phyloP scores from a whole-genome alignment of 2,113 vertebrate genomes.

The Sus scrofa region DNA sequence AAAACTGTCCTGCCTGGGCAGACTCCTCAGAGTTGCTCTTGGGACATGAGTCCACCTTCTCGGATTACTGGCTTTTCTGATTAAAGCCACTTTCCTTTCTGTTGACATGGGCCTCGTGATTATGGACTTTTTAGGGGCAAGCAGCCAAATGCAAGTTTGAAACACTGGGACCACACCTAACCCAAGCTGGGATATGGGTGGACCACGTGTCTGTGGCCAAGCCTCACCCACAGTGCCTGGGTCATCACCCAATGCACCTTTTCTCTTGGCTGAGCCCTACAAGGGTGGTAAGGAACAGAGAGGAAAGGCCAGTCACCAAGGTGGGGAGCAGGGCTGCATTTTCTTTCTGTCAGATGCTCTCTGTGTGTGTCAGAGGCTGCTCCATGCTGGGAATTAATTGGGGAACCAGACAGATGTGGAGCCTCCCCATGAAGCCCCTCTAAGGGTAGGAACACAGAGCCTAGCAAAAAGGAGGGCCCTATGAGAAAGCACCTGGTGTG shows the following conservation, averaged over 20 bases:
- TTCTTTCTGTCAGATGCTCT: neutral
- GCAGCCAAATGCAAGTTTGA: neutral
- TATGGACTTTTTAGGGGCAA: neutral
- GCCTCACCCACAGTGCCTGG: neutral
- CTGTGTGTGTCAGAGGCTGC: accelerated
- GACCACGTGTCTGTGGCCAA: neutral
- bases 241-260: neutral
- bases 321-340: accelerated
- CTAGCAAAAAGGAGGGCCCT: accelerated
- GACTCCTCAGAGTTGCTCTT: too few species aligned
- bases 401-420: neutral
- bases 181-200: too few species aligned
- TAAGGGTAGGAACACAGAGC: neutral
- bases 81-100: neutral
- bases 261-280: neutral
- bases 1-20: neutral
- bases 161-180: neutral
- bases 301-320: neutral
- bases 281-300: neutral
- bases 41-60: neutral
- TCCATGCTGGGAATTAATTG: neutral
- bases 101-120: neutral
- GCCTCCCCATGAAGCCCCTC: neutral
- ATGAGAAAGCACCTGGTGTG: neutral
- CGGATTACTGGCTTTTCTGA: neutral